These are phyloP conservation scores for Papilio polytes DNA, from an alignment of 1,140 invertebrate genomes.

Conservation along the genomic window DNA sequence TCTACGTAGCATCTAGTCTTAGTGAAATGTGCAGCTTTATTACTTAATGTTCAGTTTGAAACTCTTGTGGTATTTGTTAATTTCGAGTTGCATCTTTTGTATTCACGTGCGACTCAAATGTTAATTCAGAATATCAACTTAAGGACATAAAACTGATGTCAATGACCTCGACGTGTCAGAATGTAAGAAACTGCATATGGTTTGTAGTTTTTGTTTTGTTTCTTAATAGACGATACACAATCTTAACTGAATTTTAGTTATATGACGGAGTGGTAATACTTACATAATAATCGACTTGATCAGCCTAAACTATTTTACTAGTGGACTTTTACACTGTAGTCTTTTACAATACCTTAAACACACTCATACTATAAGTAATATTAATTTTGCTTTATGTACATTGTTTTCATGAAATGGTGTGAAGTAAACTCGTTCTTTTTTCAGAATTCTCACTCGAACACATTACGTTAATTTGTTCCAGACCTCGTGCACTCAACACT, in stretches of 20 bases:
- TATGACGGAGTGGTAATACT: too few species aligned
- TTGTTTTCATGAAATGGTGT: neutral
- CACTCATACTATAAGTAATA: neutral
- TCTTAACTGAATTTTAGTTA: too few species aligned
- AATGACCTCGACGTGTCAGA: too few species aligned
- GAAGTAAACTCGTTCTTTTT: slow-evolving; percentile 39
- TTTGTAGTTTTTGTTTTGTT: too few species aligned
- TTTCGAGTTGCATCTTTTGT: slow-evolving; percentile 36
- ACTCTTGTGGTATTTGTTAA: slow-evolving; percentile 14
- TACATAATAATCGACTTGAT: too few species aligned
- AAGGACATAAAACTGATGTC: too few species aligned
- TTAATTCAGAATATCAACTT: neutral
- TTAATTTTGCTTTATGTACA: neutral
- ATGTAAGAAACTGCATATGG: too few species aligned
- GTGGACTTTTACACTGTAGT: too few species aligned
- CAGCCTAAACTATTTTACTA: too few species aligned
- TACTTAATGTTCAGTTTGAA: slow-evolving; percentile 1
- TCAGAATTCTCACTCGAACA: slow-evolving; percentile 55
- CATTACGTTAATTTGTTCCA: slow-evolving; percentile 65
- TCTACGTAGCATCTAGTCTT: neutral
- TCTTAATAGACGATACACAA: too few species aligned
- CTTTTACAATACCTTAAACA: too few species aligned
- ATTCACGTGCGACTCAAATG: neutral
- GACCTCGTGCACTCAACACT: slow-evolving; percentile 55
- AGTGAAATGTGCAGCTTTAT: slow-evolving; percentile 5